Evolutionary conservation across 2,888 invertebrate species (phyloP).

Genomic region (Celastrina argiolus): DNA sequence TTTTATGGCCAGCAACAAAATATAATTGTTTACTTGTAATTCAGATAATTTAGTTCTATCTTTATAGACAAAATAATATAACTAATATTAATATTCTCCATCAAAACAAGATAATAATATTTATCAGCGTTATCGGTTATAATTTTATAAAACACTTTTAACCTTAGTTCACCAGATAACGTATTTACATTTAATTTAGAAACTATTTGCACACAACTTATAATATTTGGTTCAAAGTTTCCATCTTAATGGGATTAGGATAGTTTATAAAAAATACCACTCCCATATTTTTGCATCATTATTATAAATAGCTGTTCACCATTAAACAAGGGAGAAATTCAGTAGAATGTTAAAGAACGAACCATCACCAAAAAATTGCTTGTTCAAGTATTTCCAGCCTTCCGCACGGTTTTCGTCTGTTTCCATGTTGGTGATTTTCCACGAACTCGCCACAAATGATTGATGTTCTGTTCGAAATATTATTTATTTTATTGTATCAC

Average conservation of each 20-base stretch:
- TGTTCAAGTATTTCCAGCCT: conserved; percentile 73
- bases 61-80: background rate
- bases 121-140: conserved; percentile 7
- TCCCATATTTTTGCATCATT: background rate
- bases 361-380: conserved; percentile 74
- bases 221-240: background rate
- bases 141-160: background rate
- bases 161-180: conserved; percentile 11
- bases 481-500: background rate
- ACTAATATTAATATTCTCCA: background rate
- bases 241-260: background rate
- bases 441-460: background rate
- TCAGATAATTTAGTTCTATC: background rate
- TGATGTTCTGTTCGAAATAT: background rate
- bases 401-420: conserved; percentile 66
- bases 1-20: no score
- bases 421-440: conserved; percentile 43
- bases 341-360: conserved; percentile 41
- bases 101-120: conserved; percentile 6
- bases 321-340: conserved; percentile 22
- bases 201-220: background rate
- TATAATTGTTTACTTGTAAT: no score
- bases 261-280: background rate
- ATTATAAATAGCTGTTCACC: conserved; percentile 28
- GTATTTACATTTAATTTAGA: background rate